Evolutionary conservation across 2,888 invertebrate species (phyloP), one percentile per base, ranked within the genome.

Genomic region (Xanthia icteritia): DNA sequence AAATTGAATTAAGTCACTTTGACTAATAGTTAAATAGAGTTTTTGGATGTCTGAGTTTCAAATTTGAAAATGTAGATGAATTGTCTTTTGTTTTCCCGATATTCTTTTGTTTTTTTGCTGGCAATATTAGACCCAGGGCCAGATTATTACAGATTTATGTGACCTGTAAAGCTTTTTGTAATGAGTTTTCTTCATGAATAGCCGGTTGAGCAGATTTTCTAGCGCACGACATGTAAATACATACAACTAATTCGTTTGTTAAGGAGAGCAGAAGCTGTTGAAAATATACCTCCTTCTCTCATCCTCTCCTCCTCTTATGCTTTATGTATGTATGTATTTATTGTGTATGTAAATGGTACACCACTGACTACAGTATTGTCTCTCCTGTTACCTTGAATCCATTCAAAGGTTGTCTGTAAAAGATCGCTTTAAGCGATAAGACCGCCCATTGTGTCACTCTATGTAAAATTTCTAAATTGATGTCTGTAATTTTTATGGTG

Each of bases 1-100:
- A 89, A 81, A 85, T 77, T n/a, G n/a, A 6, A 58, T 65, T 20
- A 58, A 66, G 23, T 68, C 60, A 58, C 39, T 58, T 67, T 39
- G 15, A 66, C 63, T 69, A 83, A 75, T 56, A 76, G 27, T 27
- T 45, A 56, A n/a, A 39, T 42, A 58, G 23, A 72, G 0, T 51
- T 74, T 69, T 73, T 56, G 27, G 45, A 60, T 42, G 9, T 54
- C 1, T 5, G 20, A 15, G 23, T 69, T 60, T 60, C 8, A 54
- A 83, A 81, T 79, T 64, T 9, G 17, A 23, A 56, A 54, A 27
- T 20, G 3, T 2, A 20, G 13, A 36, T 56, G 56, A n/a, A n/a
- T 36, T 4, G 1, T 48, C 5, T 1, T 51, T 71, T 81, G 61
- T 39, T 54, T 72, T 54, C 36, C 15, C 27, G 31, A 51, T 80